Evolutionary conservation across 2,113 vertebrate species (phyloP), one percentile per base, ranked within the genome.

Genomic region (Dermatemys mawii): DNA sequence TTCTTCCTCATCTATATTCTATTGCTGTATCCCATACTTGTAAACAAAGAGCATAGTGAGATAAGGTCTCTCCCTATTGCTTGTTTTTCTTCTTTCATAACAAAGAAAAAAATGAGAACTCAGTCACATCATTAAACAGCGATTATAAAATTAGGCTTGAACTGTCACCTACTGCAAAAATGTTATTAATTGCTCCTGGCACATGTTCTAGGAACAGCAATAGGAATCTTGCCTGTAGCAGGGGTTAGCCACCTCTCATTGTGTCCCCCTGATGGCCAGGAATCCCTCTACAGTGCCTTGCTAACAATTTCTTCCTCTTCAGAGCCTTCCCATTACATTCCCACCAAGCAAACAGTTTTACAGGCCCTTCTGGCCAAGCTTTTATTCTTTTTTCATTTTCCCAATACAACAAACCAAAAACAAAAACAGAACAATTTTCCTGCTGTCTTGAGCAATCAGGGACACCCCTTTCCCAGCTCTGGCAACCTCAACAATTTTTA

Each of bases 91-190:
- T 48, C 57, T 84, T 80, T 57, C 8, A 11, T 75, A 86, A 85
- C 9, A 90, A 76, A 83, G 73, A 48, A 55, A 29, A 83, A 32
- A n/a, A 3, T 9, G 8, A 73, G 3, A 82, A 88, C 26, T 41
- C 5, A 83, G 46, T 51, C 6, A 17, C 53, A 38, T 21, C 29
- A 86, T 88, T 86, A 85, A 87, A 87, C 6, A 76, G 7, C 50
- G 88, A 81, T 83, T 92, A 84, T 35, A 88, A 96, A 96, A 95
- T 82, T 12, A 93, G 51, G 78, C 24, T 27, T 78, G 85, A 87
- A 84, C 76, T 91, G 91, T 89, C 67, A 94, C 22, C 11, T 22
- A 85, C 82, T 53, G 89, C n/a, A 81, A 89, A 91, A 87, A 92
- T 80, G 83, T 21, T 35, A 92, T 95, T 54, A 89, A 94, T 94